Base-by-base conservation (phyloP, 2,797 vertebrate species). In the Coracias cyanogaster region DNA sequence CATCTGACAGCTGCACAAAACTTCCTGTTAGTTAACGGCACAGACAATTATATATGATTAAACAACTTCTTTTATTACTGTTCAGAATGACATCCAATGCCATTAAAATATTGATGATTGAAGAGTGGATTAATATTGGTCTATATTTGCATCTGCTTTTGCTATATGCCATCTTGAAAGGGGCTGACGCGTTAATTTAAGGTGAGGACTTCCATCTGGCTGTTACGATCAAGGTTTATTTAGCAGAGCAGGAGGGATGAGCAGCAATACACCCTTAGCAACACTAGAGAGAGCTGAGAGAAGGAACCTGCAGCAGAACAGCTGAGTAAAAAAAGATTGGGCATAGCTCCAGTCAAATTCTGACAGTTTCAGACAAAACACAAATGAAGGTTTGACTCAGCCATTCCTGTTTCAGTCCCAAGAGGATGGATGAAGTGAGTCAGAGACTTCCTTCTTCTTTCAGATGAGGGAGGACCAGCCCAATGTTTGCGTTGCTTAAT, bases 1-100 rank as follows among this genome's bases (percentile, higher is more conserved):
- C 94, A 95, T 96, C 94, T 94, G 95, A 91, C 94, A 96, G 96
- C 91, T 96, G 94, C 82, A 77, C 22, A 49, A 92, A 93, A 71
- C 90, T 90, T 91, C 87, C 89, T 88, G 90, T 21, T 88, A 90
- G 78, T 86, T 62, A 52, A 91, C 20, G 24, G 77, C 86, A 76
- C 78, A 55, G 81, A 31, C 58, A 90, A 83, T 94, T 76, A 86
- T 6, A 12, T 65, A 71, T 83, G 45, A 91, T 94, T 90, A 94
- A 28, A 72, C 72, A 49, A 82, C 86, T 91, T 24, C 79, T 83
- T 89, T 89, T 88, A 74, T 78, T 43, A 18, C 65, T 86, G 94
- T 45, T 94, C 89, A 79, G 82, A 87, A 78, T 3, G 12, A 82
- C 35, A 88, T 87, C 84, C 82, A 96, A 79, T 49, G 81, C 46